Evolutionary conservation across 2,113 vertebrate genomes (phyloP).

Genomic region (Cryptomyrus ogoouensis): DNA sequence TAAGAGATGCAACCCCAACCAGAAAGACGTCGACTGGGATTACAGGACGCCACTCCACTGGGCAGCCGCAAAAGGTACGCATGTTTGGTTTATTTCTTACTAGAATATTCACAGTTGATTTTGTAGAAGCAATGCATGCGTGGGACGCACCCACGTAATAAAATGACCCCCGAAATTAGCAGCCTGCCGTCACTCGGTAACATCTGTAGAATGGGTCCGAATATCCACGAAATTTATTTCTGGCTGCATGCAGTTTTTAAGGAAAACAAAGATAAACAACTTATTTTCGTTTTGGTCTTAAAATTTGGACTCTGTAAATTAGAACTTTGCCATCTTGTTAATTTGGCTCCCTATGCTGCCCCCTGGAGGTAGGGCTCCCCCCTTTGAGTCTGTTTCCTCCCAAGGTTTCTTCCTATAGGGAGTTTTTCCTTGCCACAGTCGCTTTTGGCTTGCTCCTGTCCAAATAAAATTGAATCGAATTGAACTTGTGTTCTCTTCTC

Average conservation of each 20-base stretch:
- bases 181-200: neutral
- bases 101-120: neutral
- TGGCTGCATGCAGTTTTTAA: neutral
- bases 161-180: neutral
- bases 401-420: neutral
- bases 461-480: neutral
- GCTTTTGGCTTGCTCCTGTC: neutral
- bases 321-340: neutral
- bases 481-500: neutral
- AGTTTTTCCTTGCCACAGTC: neutral
- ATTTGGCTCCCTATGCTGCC: neutral
- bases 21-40: slow-evolving; percentile 80
- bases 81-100: neutral
- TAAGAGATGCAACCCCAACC: slow-evolving; percentile 68
- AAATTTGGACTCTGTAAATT: neutral
- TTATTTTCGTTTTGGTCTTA: neutral
- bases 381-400: neutral
- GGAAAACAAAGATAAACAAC: neutral
- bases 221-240: neutral
- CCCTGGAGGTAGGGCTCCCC: neutral
- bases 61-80: slow-evolving; percentile 77
- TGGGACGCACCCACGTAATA: neutral
- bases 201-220: neutral
- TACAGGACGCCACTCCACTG: slow-evolving; percentile 80
- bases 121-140: neutral